phyloP scores from a whole-genome alignment of 2,888 invertebrate species.

The Diarsia mendica region DNA sequence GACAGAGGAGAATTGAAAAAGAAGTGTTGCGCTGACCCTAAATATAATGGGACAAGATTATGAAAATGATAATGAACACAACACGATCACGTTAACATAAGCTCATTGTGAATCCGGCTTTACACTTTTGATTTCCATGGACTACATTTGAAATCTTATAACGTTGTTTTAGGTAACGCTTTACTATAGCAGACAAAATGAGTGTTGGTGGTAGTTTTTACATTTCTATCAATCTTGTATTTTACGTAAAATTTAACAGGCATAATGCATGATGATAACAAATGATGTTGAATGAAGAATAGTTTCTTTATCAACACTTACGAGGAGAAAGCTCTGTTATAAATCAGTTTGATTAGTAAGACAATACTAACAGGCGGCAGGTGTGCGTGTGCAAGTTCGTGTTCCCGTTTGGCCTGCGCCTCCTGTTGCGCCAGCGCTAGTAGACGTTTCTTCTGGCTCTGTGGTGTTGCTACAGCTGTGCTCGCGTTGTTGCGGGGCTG shows the following conservation, averaged over 20 bases:
- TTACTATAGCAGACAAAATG: not conserved
- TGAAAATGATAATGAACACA: too few species aligned
- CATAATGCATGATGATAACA: not conserved
- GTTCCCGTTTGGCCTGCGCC: constrained; percentile 89
- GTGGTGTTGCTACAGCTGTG: constrained; percentile 87
- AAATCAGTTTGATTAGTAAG: constrained; percentile 31
- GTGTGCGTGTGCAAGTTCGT: constrained; percentile 87
- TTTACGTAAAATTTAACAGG: not conserved
- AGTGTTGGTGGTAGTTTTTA: not conserved
- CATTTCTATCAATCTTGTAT: not conserved
- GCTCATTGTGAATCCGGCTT: too few species aligned
- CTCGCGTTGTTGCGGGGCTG: constrained; percentile 13
- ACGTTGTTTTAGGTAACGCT: too few species aligned
- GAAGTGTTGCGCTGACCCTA: too few species aligned
- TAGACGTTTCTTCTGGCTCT: constrained; percentile 97
- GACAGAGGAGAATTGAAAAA: too few species aligned
- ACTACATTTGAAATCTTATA: too few species aligned
- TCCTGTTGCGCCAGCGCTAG: constrained; percentile 94
- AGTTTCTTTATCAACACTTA: constrained; percentile 16
- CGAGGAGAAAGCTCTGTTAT: constrained; percentile 27
- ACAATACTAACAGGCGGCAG: constrained; percentile 68
- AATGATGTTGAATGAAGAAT: not conserved
- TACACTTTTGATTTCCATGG: too few species aligned
- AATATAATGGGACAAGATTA: too few species aligned
- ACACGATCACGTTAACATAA: too few species aligned